Conservation (phyloP, 2,888 invertebrate species). For the Augiades crinisus region DNA sequence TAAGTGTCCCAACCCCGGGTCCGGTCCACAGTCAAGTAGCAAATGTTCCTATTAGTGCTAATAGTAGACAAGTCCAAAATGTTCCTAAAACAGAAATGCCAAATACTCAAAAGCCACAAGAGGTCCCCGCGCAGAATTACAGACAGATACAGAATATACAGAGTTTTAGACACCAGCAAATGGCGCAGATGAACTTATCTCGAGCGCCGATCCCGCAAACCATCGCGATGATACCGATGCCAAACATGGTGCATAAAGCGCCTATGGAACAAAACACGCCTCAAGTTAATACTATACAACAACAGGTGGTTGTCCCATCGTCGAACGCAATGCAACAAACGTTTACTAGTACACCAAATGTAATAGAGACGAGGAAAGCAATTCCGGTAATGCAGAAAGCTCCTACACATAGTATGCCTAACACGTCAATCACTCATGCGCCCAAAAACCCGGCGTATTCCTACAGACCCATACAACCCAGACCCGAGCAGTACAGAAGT, state of each 20-base stretch:
- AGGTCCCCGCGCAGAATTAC: conserved; percentile 27
- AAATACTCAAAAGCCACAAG: conserved; percentile 29
- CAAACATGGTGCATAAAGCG: conserved; percentile 19
- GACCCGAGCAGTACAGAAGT: conserved; percentile 41
- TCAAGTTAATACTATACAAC: conserved; percentile 9
- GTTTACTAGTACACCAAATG: conserved; percentile 5
- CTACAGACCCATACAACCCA: conserved; percentile 57
- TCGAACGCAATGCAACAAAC: conserved; percentile 3
- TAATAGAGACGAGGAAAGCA: conserved; percentile 14
- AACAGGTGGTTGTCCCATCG: conserved; percentile 8
- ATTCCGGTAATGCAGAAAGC: conserved; percentile 7
- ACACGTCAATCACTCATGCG: background rate
- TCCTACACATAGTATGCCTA: conserved; percentile 2
- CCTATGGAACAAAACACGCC: conserved; percentile 6
- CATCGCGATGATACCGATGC: conserved; percentile 19
- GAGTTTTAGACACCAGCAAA: conserved; percentile 11
- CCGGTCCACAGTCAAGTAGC: conserved; percentile 30
- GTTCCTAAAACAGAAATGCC: conserved; percentile 42
- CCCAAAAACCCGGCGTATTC: conserved; percentile 39
- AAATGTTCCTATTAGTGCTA: conserved; percentile 24
- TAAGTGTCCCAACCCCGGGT: conserved; percentile 28
- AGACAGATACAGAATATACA: conserved; percentile 19
- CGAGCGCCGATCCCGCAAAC: conserved; percentile 8
- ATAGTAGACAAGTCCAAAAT: conserved; percentile 31
- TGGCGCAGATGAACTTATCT: conserved; percentile 10